phyloP scores from a whole-genome alignment of 2,113 vertebrate genomes.

The Micromys minutus region DNA sequence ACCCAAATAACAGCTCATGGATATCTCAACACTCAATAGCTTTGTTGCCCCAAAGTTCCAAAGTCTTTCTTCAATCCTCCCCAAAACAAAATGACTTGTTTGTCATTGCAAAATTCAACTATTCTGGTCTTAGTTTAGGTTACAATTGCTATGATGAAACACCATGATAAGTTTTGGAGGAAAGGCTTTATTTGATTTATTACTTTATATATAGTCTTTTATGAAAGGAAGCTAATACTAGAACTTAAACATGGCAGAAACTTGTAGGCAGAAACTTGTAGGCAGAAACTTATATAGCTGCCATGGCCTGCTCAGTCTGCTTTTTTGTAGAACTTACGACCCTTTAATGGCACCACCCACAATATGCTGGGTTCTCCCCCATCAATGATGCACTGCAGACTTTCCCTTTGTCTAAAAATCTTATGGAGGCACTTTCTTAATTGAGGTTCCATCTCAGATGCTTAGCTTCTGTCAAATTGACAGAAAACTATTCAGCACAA shows the following conservation, averaged over 20 bases:
- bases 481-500: neutral
- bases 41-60: neutral
- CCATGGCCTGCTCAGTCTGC: neutral
- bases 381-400: neutral
- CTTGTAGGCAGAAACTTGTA: neutral
- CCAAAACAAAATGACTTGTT: neutral
- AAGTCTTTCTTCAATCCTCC: neutral
- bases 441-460: neutral
- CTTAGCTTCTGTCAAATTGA: neutral
- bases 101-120: neutral
- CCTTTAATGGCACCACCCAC: neutral
- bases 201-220: neutral
- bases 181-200: neutral
- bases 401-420: neutral
- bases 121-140: neutral
- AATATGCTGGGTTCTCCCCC: neutral
- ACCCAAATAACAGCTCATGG: neutral
- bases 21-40: neutral
- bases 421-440: neutral
- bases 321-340: neutral
- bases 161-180: neutral
- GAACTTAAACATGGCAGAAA: neutral
- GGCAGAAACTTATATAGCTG: too few relatives aligned
- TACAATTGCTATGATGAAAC: neutral
- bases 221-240: neutral